phyloP scores from a whole-genome alignment of 1,140 invertebrate genomes.

The Ladona fulva region DNA sequence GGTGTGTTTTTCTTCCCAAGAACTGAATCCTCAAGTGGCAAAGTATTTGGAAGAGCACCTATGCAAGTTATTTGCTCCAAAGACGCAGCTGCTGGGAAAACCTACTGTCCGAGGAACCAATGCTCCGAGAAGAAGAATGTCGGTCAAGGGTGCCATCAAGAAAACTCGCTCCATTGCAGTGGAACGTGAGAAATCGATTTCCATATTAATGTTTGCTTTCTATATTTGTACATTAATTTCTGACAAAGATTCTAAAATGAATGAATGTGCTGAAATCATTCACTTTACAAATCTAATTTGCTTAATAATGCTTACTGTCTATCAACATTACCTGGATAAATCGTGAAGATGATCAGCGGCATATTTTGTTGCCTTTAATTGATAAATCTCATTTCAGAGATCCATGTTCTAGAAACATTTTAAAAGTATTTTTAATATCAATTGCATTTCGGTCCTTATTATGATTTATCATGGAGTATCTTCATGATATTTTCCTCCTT shows the following conservation, averaged over 20 bases:
- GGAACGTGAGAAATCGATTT: slow-evolving; percentile 51
- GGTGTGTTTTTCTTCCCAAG: slow-evolving; percentile 34
- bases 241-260: slow-evolving; percentile 21
- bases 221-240: slow-evolving; percentile 18
- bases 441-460: too few relatives aligned
- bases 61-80: slow-evolving; percentile 66
- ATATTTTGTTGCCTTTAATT: too few relatives aligned
- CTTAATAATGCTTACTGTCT: too few relatives aligned
- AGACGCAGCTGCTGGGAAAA: slow-evolving; percentile 51
- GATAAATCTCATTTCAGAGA: too few relatives aligned
- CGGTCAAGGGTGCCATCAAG: slow-evolving; percentile 75
- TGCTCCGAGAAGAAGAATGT: slow-evolving; percentile 57
- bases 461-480: too few relatives aligned
- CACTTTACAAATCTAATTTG: too few relatives aligned
- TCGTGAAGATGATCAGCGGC: too few relatives aligned
- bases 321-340: too few relatives aligned
- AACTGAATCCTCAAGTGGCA: slow-evolving; percentile 70
- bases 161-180: slow-evolving; percentile 77
- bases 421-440: too few relatives aligned
- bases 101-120: slow-evolving; percentile 35
- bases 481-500: too few relatives aligned
- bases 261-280: slow-evolving; percentile 26
- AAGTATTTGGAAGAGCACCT: slow-evolving; percentile 80
- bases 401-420: too few relatives aligned
- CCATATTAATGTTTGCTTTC: not conserved